Evolutionary conservation across 1,140 invertebrate genomes (phyloP).

Genomic region (Mactra quadrangularis): DNA sequence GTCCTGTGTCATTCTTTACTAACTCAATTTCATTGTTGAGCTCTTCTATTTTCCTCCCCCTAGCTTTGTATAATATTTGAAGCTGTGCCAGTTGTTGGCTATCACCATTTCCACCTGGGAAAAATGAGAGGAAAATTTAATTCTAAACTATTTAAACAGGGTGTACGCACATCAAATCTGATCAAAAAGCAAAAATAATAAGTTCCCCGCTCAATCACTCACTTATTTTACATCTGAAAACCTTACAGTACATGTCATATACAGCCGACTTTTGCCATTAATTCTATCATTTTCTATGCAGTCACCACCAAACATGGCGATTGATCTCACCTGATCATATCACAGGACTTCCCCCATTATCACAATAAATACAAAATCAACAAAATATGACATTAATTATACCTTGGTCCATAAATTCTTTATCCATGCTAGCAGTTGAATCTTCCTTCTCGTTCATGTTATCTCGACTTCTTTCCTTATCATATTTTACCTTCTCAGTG

Average conservation of each 20-base stretch:
- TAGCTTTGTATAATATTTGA: conserved; percentile 79
- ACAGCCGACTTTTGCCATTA: too few relatives aligned
- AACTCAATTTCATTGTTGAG: conserved; percentile 73
- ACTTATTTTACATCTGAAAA: neutral
- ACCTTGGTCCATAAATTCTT: conserved; percentile 65
- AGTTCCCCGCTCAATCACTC: neutral
- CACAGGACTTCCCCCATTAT: too few relatives aligned
- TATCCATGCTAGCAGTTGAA: conserved; percentile 32
- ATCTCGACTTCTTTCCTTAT: conserved; percentile 49
- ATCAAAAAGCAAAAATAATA: neutral
- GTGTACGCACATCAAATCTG: neutral
- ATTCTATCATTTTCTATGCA: too few relatives aligned
- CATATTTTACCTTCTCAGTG: conserved; percentile 63
- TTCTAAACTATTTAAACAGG: neutral
- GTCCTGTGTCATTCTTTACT: conserved; percentile 70
- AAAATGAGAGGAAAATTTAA: too few relatives aligned
- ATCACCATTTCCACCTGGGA: conserved; percentile 63
- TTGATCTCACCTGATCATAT: too few relatives aligned
- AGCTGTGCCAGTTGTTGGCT: conserved; percentile 74
- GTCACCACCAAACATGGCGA: too few relatives aligned
- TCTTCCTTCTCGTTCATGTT: neutral
- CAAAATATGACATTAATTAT: too few relatives aligned
- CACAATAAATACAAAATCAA: too few relatives aligned
- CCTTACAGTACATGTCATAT: too few relatives aligned
- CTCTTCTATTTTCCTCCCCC: conserved; percentile 80